Conservation (phyloP, 64 coral and sea anemone genomes). For the Hydrozoanthus tunicans region DNA sequence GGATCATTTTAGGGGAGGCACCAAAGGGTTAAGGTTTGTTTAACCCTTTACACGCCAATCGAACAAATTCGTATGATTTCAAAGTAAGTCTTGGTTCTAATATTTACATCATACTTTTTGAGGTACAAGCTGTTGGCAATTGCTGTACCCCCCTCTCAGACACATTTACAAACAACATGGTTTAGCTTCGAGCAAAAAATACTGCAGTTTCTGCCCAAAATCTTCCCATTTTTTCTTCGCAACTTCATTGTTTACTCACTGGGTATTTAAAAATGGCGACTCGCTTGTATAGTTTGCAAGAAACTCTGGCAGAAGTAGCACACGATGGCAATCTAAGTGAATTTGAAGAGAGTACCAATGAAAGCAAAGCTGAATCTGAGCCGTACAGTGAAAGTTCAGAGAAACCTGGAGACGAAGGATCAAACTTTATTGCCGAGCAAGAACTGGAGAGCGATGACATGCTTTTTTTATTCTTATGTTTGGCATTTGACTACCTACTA, state of each 20-base stretch:
- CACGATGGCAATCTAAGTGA: slow-evolving; percentile 33
- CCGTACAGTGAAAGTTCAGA: slow-evolving; percentile 36
- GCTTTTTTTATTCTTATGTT: slow-evolving; percentile 21
- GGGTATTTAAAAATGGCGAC: slow-evolving; percentile 61
- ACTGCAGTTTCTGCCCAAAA: slow-evolving; percentile 25
- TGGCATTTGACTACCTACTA: slow-evolving; percentile 38
- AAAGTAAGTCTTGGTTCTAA: background rate
- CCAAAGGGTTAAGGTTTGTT: background rate
- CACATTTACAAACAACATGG: slow-evolving; percentile 45
- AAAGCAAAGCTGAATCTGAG: slow-evolving; percentile 24
- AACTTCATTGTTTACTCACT: slow-evolving; percentile 60
- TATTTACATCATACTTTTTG: slow-evolving; percentile 3
- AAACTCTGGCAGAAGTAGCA: slow-evolving; percentile 35
- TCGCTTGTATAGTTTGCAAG: slow-evolving; percentile 53
- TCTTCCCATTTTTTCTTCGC: slow-evolving; percentile 52
- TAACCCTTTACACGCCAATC: slow-evolving; percentile 15
- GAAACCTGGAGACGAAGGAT: slow-evolving; percentile 53
- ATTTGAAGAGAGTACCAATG: slow-evolving; percentile 49
- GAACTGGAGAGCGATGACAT: slow-evolving; percentile 39
- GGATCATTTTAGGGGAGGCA: background rate
- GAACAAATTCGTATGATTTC: slow-evolving; percentile 21
- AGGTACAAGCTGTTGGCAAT: background rate
- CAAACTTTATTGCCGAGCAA: slow-evolving; percentile 38
- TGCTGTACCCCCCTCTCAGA: slow-evolving; percentile 44
- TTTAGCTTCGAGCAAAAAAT: slow-evolving; percentile 31